Conservation (phyloP, 2,113 vertebrate species). For the Mixornis gularis region DNA sequence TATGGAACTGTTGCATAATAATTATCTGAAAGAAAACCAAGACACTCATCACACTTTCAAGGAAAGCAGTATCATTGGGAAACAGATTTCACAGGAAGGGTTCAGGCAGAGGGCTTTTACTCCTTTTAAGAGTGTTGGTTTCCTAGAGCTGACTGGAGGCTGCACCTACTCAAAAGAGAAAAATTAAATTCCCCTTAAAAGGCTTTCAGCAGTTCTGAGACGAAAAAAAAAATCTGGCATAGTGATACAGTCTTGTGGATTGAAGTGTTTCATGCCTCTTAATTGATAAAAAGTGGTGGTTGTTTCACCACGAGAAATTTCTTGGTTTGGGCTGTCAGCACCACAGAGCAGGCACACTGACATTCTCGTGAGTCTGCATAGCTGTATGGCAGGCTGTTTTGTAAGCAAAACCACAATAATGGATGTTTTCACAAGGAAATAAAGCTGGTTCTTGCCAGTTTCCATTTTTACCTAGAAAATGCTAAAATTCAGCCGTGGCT, state of each 20-base stretch:
- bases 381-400: background rate
- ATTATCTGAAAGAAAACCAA: background rate
- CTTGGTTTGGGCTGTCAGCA: background rate
- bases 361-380: fast-evolving
- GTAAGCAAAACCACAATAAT: background rate
- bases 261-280: background rate
- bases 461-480: background rate
- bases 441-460: background rate
- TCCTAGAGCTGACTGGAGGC: background rate
- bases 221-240: background rate
- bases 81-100: background rate
- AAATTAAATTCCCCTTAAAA: background rate
- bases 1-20: background rate
- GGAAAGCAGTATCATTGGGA: background rate
- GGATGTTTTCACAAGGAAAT: background rate
- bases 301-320: background rate
- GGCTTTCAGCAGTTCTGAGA: background rate
- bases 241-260: background rate
- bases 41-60: background rate
- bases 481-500: background rate
- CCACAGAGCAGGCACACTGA: background rate
- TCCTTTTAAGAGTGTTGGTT: background rate
- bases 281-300: background rate
- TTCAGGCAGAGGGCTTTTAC: background rate
- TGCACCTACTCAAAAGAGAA: background rate